Conservation (phyloP, 2,113 vertebrate species). For the Colistium nudipinnis region DNA sequence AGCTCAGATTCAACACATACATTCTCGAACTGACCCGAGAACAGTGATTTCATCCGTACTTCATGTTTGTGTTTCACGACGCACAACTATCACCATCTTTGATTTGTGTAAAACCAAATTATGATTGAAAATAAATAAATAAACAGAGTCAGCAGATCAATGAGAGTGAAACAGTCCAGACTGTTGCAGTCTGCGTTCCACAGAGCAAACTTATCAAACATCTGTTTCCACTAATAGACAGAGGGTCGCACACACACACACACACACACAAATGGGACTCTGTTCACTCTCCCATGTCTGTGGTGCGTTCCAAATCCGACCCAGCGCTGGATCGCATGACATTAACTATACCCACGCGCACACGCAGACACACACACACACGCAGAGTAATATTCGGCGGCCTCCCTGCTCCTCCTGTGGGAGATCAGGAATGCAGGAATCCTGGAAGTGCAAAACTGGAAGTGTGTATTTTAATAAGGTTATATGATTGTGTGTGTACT, state of each 20-base stretch:
- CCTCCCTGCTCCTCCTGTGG: conserved; percentile 39
- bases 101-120: too few relatives aligned
- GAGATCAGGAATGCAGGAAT: conserved; percentile 65
- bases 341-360: conserved; percentile 31
- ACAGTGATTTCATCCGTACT: too few relatives aligned
- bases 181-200: background rate
- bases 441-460: conserved; percentile 39
- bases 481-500: conserved; percentile 25
- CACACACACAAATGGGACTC: conserved; percentile 39
- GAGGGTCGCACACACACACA: conserved; percentile 18
- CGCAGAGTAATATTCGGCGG: conserved; percentile 18
- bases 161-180: background rate
- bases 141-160: background rate
- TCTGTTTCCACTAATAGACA: conserved; percentile 66
- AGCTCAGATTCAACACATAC: too few relatives aligned
- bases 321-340: conserved; percentile 49
- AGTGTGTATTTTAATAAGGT: conserved; percentile 69
- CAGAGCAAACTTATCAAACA: conserved; percentile 46
- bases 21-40: too few relatives aligned
- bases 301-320: conserved; percentile 44
- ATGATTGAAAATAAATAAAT: background rate
- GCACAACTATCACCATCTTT: too few relatives aligned
- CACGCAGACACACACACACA: conserved; percentile 27
- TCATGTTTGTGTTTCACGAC: too few relatives aligned
- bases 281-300: conserved; percentile 55